Base-by-base conservation (phyloP, 2,888 invertebrate species). In the Cyaniris semiargus region DNA sequence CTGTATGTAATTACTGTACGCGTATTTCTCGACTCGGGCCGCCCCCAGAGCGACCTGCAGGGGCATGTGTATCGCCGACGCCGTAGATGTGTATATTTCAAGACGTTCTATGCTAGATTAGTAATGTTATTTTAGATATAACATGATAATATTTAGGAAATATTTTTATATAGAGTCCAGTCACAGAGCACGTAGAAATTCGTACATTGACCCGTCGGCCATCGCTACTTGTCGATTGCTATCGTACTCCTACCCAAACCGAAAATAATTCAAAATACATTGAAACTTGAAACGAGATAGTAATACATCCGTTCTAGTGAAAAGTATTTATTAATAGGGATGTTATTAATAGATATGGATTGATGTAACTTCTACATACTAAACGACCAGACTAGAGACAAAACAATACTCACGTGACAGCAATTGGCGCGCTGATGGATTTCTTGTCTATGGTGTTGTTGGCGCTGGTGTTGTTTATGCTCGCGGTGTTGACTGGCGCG, bases 401-500 rank as follows among this genome's bases (percentile, higher is more conserved):
- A 53, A 31, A 10, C 23, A 7, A 44, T 27, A 90, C 93, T 90
- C 77, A 94, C 94, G 94, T 94, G 83, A 93, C 94, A 80, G 94
- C 91, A 13, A 94, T 93, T n/a, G 94, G 94, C 23, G 94, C 93
- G 81, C 94, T 94, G 79, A 93, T 94, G 72, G 84, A 91, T 82
- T 93, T 94, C 87, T 94, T 94, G 83, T 94, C 93, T 80, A 93
- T 93, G 80, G 92, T 89, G 79, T 91, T 92, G 83, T 89, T 90
- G 27, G 89, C 85, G 78, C 87, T 84, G 27, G 88, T 84, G 83
- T 87, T 89, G 84, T 86, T 88, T 82, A 81, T 81, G 79, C 85
- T 75, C n/a, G 82, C 74, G 80, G 78, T 83, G 80, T 82, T 85
- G 78, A 82, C 84, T 5, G 85, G 82, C 77, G 84, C 82, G 53